These are phyloP conservation scores for Chunga burmeisteri DNA, from an alignment of 2,113 vertebrate genomes.

Conservation along the genomic window DNA sequence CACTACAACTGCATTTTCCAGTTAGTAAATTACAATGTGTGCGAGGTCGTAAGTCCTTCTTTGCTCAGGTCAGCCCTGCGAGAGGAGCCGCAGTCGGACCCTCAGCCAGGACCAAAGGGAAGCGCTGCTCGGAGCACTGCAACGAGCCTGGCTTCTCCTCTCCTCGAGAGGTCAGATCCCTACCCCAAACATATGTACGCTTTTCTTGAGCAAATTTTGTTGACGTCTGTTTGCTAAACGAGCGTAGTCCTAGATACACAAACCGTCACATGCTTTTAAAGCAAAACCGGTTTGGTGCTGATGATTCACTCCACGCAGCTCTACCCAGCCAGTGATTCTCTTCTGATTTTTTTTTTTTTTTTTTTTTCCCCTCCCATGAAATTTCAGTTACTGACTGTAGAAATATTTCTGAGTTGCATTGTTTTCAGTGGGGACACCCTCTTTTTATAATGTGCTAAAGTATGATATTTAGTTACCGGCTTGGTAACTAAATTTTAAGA, in stretches of 20 bases:
- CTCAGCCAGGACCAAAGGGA: background rate
- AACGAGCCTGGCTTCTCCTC: background rate
- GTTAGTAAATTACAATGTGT: fast-evolving
- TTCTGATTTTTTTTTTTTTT: background rate
- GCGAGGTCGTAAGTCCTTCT: background rate
- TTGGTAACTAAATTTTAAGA: too few relatives aligned
- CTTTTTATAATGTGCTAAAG: fast-evolving
- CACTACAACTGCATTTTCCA: background rate
- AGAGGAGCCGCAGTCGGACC: background rate
- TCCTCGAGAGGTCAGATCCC: background rate
- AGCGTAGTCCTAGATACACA: background rate
- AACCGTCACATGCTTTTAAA: slow-evolving; percentile 29
- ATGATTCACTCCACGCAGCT: slow-evolving; percentile 13
- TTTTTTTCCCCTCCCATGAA: fast-evolving
- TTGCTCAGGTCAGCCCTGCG: background rate
- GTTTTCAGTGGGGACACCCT: background rate
- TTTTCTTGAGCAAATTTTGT: slow-evolving; percentile 35
- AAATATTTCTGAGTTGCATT: background rate
- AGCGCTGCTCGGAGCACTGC: fast-evolving
- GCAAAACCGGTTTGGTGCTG: slow-evolving; percentile 26
- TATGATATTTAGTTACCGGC: background rate
- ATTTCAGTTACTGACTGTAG: background rate
- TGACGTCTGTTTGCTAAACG: slow-evolving; percentile 23
- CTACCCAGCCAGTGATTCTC: slow-evolving; percentile 8
- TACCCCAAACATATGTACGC: background rate